These are phyloP conservation scores for Halyomorpha halys DNA, from an alignment of 1,140 invertebrate species.

Conservation along the genomic window DNA sequence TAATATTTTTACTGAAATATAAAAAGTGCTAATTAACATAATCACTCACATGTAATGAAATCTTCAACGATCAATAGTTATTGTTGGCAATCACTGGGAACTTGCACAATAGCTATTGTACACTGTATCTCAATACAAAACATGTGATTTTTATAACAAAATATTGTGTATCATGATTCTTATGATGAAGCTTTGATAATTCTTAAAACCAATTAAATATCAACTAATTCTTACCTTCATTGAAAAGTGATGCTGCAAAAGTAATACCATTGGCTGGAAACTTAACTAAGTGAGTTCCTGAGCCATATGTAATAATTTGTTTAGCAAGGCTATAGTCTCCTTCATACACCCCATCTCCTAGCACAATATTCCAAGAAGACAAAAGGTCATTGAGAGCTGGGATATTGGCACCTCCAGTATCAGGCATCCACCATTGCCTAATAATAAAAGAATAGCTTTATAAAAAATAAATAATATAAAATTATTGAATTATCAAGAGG, in stretches of 20 bases:
- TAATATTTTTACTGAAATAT: too few relatives aligned
- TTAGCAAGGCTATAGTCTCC: constrained; percentile 79
- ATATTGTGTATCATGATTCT: too few relatives aligned
- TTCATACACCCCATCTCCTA: constrained; percentile 79
- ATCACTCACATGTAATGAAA: too few relatives aligned
- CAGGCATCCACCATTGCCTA: constrained; percentile 75
- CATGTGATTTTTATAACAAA: too few relatives aligned
- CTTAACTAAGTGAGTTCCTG: constrained; percentile 69
- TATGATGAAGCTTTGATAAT: too few relatives aligned
- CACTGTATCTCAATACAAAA: too few relatives aligned
- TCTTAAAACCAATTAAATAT: too few relatives aligned
- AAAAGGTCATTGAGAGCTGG: constrained; percentile 88
- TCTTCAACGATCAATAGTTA: too few relatives aligned
- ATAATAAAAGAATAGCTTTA: constrained; percentile 9
- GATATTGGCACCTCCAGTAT: constrained; percentile 90
- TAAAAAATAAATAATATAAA: constrained; percentile 24
- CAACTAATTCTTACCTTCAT: constrained; percentile 50
- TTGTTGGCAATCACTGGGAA: too few relatives aligned
- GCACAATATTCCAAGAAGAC: constrained; percentile 66
- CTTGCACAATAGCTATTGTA: too few relatives aligned
- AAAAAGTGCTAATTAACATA: too few relatives aligned
- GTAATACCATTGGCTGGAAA: constrained; percentile 64
- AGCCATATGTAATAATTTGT: constrained; percentile 82
- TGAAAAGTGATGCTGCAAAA: constrained; percentile 55
- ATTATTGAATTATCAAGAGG: constrained; percentile 13